Evolutionary conservation across 2,888 invertebrate genomes (phyloP).

Genomic region (Drosophila ochracea): DNA sequence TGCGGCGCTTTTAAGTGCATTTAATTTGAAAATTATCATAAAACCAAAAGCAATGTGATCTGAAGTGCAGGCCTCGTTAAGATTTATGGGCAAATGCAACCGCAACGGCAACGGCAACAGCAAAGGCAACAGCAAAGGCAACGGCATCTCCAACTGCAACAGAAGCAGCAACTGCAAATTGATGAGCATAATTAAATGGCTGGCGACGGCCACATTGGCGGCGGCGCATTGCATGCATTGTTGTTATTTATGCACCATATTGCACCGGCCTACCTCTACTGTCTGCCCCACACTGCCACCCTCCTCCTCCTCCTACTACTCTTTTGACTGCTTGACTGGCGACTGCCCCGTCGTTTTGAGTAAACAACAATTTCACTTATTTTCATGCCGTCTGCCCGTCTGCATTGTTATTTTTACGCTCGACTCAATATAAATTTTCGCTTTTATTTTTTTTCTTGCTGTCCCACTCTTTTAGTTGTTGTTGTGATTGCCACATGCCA

Average conservation of each 20-base stretch:
- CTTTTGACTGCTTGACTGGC: constrained; percentile 13
- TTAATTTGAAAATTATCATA: constrained; percentile 61
- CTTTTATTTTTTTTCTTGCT: constrained; percentile 15
- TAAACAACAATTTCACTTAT: constrained; percentile 80
- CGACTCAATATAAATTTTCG: constrained; percentile 79
- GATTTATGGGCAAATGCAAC: constrained; percentile 52
- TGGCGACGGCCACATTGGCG: constrained; percentile 52
- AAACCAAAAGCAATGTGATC: constrained; percentile 39
- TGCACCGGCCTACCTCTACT: constrained; percentile 22
- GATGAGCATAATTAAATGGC: constrained; percentile 80
- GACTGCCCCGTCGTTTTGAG: constrained; percentile 64
- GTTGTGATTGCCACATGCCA: constrained; percentile 68
- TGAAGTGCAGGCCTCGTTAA: constrained; percentile 51
- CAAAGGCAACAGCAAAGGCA: not conserved
- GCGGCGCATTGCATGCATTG: constrained; percentile 70
- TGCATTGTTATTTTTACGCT: constrained; percentile 81
- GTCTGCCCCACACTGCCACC: not conserved
- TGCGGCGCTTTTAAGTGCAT: constrained; percentile 71
- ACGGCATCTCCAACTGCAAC: not conserved
- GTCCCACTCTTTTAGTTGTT: constrained; percentile 4
- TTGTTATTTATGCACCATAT: constrained; percentile 79
- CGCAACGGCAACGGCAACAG: constrained; percentile 22
- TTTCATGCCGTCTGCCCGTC: constrained; percentile 74
- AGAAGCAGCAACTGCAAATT: constrained; percentile 61
- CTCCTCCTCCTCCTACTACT: not conserved